These are phyloP conservation scores for Patella caerulea DNA, from an alignment of 2,888 invertebrate species.

Conservation along the genomic window DNA sequence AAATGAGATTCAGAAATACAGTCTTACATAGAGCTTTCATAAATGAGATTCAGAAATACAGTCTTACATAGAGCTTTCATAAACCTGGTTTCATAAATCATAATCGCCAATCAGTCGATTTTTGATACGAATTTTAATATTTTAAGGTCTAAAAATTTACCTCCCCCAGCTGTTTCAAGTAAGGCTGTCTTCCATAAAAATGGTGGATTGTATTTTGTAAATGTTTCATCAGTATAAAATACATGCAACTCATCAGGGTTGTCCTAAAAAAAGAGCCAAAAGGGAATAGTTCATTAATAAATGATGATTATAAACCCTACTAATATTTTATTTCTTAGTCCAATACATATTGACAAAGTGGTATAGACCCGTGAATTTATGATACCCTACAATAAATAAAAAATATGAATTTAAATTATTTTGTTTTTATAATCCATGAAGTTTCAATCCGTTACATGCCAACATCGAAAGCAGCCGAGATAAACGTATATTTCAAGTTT, in stretches of 20 bases:
- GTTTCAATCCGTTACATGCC: no score
- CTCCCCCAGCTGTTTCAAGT: slow-evolving; percentile 41
- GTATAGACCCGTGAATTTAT: no score
- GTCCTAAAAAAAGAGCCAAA: slow-evolving; percentile 7
- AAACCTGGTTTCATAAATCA: no score
- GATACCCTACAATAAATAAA: not conserved
- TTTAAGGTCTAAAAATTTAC: slow-evolving; percentile 39
- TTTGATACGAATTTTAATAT: not conserved
- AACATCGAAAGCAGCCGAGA: no score
- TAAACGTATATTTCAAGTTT: no score
- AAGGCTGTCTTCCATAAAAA: slow-evolving; percentile 47
- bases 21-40: no score
- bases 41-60: no score
- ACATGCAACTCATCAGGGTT: slow-evolving; percentile 40
- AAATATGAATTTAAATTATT: not conserved
- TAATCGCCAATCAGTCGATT: no score
- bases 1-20: no score
- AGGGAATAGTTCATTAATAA: not conserved
- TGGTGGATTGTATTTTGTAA: slow-evolving; percentile 46
- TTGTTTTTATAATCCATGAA: no score
- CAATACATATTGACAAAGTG: no score
- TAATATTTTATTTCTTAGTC: not conserved
- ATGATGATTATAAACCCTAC: not conserved
- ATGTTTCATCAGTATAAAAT: slow-evolving; percentile 41
- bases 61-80: no score